Evolutionary conservation across 2,113 vertebrate species (phyloP).

Genomic region (Rutilus rutilus): DNA sequence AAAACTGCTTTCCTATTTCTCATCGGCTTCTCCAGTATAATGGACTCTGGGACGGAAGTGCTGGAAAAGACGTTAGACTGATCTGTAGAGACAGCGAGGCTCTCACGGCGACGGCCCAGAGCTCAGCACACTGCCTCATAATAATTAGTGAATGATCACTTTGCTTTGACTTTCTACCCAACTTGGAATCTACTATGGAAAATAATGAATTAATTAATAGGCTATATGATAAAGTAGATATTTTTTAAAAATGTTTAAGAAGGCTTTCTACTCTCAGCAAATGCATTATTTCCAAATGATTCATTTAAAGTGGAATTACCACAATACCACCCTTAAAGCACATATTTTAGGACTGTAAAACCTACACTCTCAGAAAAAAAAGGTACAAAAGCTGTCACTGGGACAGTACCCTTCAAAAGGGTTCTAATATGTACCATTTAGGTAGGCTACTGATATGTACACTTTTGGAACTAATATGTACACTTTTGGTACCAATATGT

Average conservation of each 20-base stretch:
- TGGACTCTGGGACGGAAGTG: neutral
- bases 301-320: neutral
- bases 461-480: no score
- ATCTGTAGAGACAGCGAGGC: neutral
- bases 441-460: no score
- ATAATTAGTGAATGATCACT: neutral
- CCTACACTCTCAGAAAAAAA: no score
- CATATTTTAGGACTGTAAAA: neutral
- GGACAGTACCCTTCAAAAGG: no score
- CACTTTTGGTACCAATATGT: no score
- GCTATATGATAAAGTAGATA: neutral
- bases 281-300: neutral
- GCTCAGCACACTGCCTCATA: neutral
- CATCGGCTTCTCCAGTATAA: slow-evolving; percentile 60
- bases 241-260: neutral
- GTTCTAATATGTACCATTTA: no score
- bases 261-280: neutral
- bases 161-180: neutral
- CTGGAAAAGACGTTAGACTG: slow-evolving; percentile 52
- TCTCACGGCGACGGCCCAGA: neutral
- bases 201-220: neutral
- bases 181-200: neutral
- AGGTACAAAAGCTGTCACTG: no score
- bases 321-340: neutral
- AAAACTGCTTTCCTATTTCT: slow-evolving; percentile 56